Conservation (phyloP, 2,113 vertebrate genomes). For the Gnathonemus longibarbis region DNA sequence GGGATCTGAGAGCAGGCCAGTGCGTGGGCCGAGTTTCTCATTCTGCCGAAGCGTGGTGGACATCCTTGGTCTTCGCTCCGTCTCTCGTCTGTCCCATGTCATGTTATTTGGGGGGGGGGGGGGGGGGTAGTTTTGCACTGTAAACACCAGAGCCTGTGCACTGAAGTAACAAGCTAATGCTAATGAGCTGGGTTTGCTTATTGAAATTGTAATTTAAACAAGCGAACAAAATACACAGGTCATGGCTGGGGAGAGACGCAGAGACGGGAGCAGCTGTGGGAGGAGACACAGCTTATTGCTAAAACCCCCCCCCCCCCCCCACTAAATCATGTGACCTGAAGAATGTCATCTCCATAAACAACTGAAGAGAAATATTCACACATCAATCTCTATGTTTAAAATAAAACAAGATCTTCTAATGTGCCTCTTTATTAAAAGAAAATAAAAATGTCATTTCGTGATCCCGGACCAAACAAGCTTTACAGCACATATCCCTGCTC, state of each 20-base stretch:
- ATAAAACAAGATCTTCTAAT: slow-evolving; percentile 73
- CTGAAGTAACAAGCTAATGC: slow-evolving; percentile 50
- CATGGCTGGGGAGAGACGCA: slow-evolving; percentile 54
- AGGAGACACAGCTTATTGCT: slow-evolving; percentile 61
- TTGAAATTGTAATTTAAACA: slow-evolving; percentile 58
- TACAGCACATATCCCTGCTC: slow-evolving; percentile 25
- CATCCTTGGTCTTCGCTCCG: not conserved
- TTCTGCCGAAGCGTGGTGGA: not conserved
- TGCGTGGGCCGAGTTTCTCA: too few species aligned
- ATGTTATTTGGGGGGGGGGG: not conserved
- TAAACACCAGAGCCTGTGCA: not conserved
- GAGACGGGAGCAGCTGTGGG: slow-evolving; percentile 54
- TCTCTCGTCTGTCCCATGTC: not conserved
- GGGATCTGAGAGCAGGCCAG: too few species aligned
- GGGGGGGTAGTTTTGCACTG: not conserved
- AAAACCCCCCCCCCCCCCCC: slow-evolving; percentile 33
- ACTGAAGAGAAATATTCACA: slow-evolving; percentile 65
- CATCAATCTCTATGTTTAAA: slow-evolving; percentile 70
- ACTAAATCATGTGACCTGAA: slow-evolving; percentile 52
- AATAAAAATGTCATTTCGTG: slow-evolving; percentile 76
- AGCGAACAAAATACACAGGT: slow-evolving; percentile 46
- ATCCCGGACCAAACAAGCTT: slow-evolving; percentile 63
- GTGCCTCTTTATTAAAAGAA: slow-evolving; percentile 85
- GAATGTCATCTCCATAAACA: slow-evolving; percentile 59
- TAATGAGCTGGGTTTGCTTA: slow-evolving; percentile 48